A percentile compares a stretch with the other conserved stretches of the same genome.
Conservation (phyloP, 2,888 invertebrate genomes). For the Papilio elwesi region DNA sequence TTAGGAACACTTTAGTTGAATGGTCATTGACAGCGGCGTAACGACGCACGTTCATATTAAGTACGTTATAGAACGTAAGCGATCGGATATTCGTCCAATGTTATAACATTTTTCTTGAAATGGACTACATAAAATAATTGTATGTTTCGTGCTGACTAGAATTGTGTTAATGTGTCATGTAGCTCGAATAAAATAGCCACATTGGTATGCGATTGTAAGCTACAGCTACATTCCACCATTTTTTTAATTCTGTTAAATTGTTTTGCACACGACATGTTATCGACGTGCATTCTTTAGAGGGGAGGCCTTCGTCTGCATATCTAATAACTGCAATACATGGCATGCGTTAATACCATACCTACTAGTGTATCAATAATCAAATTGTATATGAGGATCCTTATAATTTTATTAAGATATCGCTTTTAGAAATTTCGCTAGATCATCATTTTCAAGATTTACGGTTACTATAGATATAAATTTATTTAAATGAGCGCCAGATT, state of each 20-base stretch:
- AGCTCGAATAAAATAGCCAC: slow-evolving; percentile 57
- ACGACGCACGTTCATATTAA: neutral
- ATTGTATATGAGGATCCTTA: too few relatives aligned
- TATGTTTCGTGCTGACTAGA: slow-evolving; percentile 58
- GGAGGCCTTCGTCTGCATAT: slow-evolving; percentile 7
- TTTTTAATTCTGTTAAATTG: slow-evolving; percentile 8
- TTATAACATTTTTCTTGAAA: slow-evolving; percentile 6
- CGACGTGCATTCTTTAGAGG: neutral
- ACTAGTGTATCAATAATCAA: too few relatives aligned
- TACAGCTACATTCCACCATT: slow-evolving; percentile 29
- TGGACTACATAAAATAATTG: slow-evolving; percentile 1
- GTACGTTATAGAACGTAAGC: neutral
- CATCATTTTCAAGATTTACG: too few relatives aligned
- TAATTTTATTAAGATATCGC: too few relatives aligned
- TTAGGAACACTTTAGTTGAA: slow-evolving; percentile 9
- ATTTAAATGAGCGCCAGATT: too few relatives aligned
- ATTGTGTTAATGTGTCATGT: slow-evolving; percentile 65
- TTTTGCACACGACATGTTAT: slow-evolving; percentile 8
- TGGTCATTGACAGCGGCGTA: neutral
- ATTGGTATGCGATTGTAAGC: slow-evolving; percentile 40
- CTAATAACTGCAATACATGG: neutral
- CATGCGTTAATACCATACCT: too few relatives aligned
- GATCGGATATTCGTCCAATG: slow-evolving; percentile 19
- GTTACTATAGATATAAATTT: too few relatives aligned
- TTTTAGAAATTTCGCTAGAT: too few relatives aligned